A percentile compares a stretch with the other conserved stretches of the same genome.
Evolutionary conservation across 2,888 invertebrate species (phyloP).

Genomic region (Tetrapedia diversipes): DNA sequence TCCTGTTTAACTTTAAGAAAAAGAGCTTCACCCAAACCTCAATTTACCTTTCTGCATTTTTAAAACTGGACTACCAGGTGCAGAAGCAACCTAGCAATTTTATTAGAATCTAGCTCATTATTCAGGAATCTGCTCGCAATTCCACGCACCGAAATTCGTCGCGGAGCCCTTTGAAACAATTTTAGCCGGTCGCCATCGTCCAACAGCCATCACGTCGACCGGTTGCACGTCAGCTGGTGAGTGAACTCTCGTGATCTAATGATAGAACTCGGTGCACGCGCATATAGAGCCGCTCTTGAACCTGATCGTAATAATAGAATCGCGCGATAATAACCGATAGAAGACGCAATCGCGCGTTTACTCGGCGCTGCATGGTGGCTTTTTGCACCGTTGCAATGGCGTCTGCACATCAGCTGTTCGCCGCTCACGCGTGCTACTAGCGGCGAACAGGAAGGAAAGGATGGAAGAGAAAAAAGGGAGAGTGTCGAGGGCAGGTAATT

Average conservation of each 20-base stretch:
- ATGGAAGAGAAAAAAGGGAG: constrained; percentile 35
- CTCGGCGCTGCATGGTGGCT: not conserved
- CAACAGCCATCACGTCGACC: not conserved
- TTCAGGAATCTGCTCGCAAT: too few relatives aligned
- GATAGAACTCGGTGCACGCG: constrained; percentile 62
- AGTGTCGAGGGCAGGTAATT: constrained; percentile 56
- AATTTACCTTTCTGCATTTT: too few relatives aligned
- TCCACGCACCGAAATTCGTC: too few relatives aligned
- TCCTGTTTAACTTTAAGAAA: too few relatives aligned
- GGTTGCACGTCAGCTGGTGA: constrained; percentile 48
- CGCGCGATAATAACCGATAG: constrained; percentile 60
- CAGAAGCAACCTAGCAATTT: too few relatives aligned
- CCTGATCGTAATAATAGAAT: constrained; percentile 71
- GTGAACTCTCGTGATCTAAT: constrained; percentile 67
- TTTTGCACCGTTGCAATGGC: not conserved
- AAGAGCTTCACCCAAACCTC: too few relatives aligned
- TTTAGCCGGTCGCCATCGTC: not conserved
- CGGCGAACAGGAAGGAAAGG: not conserved
- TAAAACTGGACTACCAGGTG: too few relatives aligned
- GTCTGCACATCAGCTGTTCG: constrained; percentile 21
- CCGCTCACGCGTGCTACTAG: constrained; percentile 15
- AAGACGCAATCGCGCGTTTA: constrained; percentile 30
- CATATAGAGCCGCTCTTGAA: constrained; percentile 62
- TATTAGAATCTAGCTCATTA: too few relatives aligned
- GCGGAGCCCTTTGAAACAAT: too few relatives aligned